Conservation (phyloP, 2,888 invertebrate species). For the Drosophila trichaetosa region DNA sequence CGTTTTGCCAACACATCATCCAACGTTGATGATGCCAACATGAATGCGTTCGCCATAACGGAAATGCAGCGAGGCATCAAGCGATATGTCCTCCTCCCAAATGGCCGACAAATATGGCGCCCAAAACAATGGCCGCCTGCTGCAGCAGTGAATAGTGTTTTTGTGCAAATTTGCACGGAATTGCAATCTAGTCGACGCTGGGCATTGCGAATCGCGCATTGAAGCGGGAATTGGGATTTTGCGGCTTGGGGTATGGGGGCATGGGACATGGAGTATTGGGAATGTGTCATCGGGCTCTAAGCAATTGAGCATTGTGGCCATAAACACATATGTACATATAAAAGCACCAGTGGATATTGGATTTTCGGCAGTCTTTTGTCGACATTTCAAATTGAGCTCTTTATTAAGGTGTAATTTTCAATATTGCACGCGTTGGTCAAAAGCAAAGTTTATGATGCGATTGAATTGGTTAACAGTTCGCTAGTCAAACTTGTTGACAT, state of each 20-base stretch:
- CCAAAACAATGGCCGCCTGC: slow-evolving; percentile 55
- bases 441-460: slow-evolving; percentile 18
- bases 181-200: slow-evolving; percentile 43
- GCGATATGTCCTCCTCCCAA: slow-evolving; percentile 28
- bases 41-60: slow-evolving; percentile 71
- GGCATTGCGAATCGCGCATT: neutral
- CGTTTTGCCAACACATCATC: slow-evolving; percentile 78
- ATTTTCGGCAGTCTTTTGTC: slow-evolving; percentile 51
- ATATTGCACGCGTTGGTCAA: slow-evolving; percentile 36
- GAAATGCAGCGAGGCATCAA: slow-evolving; percentile 53
- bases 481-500: neutral
- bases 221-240: slow-evolving; percentile 7
- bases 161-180: slow-evolving; percentile 68
- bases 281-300: neutral
- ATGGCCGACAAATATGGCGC: slow-evolving; percentile 70
- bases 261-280: neutral
- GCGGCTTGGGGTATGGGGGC: neutral
- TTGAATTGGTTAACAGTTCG: neutral
- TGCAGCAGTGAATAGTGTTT: slow-evolving; percentile 47
- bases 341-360: slow-evolving; percentile 52
- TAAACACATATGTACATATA: slow-evolving; percentile 7
- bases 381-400: slow-evolving; percentile 64
- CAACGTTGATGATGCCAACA: slow-evolving; percentile 62
- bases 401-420: slow-evolving; percentile 70
- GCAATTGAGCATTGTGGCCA: slow-evolving; percentile 9